These are phyloP conservation scores for Chloropsis cyanopogon DNA, from an alignment of 2,113 vertebrate species.

Conservation along the genomic window DNA sequence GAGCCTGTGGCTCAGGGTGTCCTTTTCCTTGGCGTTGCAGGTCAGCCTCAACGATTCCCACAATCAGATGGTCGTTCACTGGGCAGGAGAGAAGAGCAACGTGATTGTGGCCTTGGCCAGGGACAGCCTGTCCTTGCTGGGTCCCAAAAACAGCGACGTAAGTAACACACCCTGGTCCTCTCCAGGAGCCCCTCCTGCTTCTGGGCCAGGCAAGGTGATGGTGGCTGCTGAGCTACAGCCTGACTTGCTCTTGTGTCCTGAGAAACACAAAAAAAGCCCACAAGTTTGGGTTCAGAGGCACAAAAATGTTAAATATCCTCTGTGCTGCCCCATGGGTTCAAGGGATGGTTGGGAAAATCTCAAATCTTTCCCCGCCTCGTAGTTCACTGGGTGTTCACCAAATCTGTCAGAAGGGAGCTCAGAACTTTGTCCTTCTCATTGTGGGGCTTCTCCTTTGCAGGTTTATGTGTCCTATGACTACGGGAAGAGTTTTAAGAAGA, in stretches of 20 bases:
- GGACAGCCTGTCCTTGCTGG: slow-evolving; percentile 84
- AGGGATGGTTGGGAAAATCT: accelerated
- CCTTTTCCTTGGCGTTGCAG: slow-evolving; percentile 65
- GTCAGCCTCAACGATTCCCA: slow-evolving; percentile 95
- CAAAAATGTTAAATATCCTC: not conserved
- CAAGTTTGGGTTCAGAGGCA: not conserved
- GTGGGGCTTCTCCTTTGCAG: slow-evolving; percentile 62
- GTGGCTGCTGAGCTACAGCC: not conserved
- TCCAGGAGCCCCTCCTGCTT: not conserved
- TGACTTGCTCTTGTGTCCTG: not conserved
- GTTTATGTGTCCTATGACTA: slow-evolving; percentile 95
- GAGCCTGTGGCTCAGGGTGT: not conserved
- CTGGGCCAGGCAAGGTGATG: not conserved
- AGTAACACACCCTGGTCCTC: slow-evolving; percentile 38
- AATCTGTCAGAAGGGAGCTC: not conserved
- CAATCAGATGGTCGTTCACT: slow-evolving; percentile 98
- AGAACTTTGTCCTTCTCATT: not conserved
- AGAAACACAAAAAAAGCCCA: not conserved
- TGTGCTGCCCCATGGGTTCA: not conserved
- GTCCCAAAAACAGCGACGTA: slow-evolving; percentile 90
- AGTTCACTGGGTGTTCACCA: not conserved
- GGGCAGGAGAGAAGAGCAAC: slow-evolving; percentile 96
- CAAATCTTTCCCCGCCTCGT: accelerated
- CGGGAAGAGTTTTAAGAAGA: slow-evolving; percentile 83
- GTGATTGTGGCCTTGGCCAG: slow-evolving; percentile 95